phyloP scores from a whole-genome alignment of 2,888 invertebrate genomes.

The Spodoptera picta region DNA sequence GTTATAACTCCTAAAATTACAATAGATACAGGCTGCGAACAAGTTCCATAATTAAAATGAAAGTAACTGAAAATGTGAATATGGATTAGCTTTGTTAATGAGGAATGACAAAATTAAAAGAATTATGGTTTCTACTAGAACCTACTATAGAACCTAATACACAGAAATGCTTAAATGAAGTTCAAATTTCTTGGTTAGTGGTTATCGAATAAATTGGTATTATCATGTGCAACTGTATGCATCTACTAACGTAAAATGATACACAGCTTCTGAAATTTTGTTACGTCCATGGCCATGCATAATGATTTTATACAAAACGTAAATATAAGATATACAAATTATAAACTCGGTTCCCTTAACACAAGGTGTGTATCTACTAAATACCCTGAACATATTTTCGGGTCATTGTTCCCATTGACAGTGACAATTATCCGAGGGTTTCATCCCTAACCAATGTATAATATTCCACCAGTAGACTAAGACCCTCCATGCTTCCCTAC shows the following conservation, averaged over 20 bases:
- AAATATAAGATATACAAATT: conserved; percentile 25
- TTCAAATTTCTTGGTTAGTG: too few species aligned
- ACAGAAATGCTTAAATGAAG: too few species aligned
- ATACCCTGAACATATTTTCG: conserved; percentile 59
- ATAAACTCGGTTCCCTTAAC: conserved; percentile 40
- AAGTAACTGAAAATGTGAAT: conserved; percentile 61
- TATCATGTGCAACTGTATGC: too few species aligned
- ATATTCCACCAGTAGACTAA: conserved; percentile 52
- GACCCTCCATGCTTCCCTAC: conserved; percentile 41
- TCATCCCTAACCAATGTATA: conserved; percentile 65
- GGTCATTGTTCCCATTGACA: conserved; percentile 72
- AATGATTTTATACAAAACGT: not conserved
- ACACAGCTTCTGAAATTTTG: not conserved
- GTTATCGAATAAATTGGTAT: too few species aligned
- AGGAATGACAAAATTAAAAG: conserved; percentile 57
- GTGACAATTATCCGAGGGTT: conserved; percentile 73
- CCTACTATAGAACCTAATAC: too few species aligned
- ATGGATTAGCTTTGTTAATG: too few species aligned
- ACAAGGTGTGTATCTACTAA: conserved; percentile 35
- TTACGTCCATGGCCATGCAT: too few species aligned
- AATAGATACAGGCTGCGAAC: not conserved
- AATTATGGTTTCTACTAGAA: too few species aligned
- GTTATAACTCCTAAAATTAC: conserved; percentile 58
- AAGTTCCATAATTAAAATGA: not conserved
- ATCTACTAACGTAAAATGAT: not conserved